A percentile compares a stretch with the other conserved stretches of the same genome.
These are phyloP conservation scores for Cryptocephalus moraei DNA, from an alignment of 2,888 invertebrate species.

Conservation along the genomic window DNA sequence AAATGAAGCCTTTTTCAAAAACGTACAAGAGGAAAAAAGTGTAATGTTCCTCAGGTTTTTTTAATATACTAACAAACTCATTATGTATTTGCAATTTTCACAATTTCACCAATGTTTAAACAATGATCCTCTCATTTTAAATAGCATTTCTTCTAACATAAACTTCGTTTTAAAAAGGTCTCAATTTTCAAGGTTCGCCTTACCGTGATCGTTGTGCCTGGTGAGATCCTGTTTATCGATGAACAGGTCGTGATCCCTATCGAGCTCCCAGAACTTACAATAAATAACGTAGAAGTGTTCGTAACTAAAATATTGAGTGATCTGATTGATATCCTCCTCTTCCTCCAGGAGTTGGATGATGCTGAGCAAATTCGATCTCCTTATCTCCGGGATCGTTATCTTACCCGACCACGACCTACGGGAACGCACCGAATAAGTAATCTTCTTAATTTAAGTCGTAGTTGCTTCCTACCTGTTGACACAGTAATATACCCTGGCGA, in stretches of 20 bases:
- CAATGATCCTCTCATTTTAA: too few species aligned
- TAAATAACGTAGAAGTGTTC: constrained; percentile 99
- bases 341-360: constrained; percentile 78
- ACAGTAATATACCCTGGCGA: constrained; percentile 94
- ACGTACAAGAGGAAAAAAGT: too few species aligned
- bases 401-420: constrained; percentile 94
- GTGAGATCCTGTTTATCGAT: constrained; percentile 91
- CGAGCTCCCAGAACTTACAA: constrained; percentile 99
- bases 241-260: constrained; percentile 94
- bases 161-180: too few species aligned
- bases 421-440: constrained; percentile 65
- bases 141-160: too few species aligned
- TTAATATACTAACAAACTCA: too few species aligned
- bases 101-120: too few species aligned
- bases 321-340: constrained; percentile 95
- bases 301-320: constrained; percentile 86
- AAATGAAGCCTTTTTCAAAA: too few species aligned
- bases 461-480: constrained; percentile 49
- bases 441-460: constrained; percentile 28
- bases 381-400: constrained; percentile 80
- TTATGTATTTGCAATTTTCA: too few species aligned
- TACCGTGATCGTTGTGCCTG: constrained; percentile 92
- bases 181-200: constrained; percentile 18
- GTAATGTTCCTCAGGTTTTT: too few species aligned
- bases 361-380: constrained; percentile 81